Base-by-base conservation (phyloP, 2,113 vertebrate genomes). In the Perccottus glenii region DNA sequence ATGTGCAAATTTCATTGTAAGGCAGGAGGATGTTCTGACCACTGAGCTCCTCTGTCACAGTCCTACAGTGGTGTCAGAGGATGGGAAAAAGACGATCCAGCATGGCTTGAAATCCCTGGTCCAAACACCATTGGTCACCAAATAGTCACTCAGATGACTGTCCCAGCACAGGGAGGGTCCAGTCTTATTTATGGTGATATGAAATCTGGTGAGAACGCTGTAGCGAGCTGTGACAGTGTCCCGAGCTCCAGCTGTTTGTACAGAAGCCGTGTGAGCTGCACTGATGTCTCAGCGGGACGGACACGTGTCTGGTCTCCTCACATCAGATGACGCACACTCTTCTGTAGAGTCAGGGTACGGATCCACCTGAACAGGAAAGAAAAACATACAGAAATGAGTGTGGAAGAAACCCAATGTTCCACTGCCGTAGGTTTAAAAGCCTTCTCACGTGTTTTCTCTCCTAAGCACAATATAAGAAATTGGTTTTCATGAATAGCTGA, bases 281-380 rank as follows among this genome's bases (percentile, higher is more conserved):
- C 7, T 12, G 40, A 35, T 49, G 45, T 14, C 75, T 99, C 96
- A 98, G 75, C 96, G 95, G 78, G 96, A 97, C 45, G 96, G 96
- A 80, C 95, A 98, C 70, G 89, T 94, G 73, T 91, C 87, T 2
- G 94, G 94, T 86, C 94, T 94, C 70, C 86, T 62, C 67, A 85
- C 64, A 8, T 73, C 74, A 11, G 85, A 72, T 40, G 89, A 77
- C 10, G 48, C 51, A 10, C 94, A 67, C 50, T 66, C 74, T 38
- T 82, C 94, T 86, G 93, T 94, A 5, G 94, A 90, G 87, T 95
- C 95, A 11, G 97, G 96, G 85, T 96, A 96, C 12, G 96, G 97
- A 90, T 99, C 96, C 55, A 98, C 93, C 96, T 99, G 80, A 14
- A 12, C 56, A 42, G 11, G 3, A 52, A 5, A 33, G 11, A 44